Evolutionary conservation across 37 sponge, comb jelly and placozoan genomes (phyloP), one percentile per base, ranked within the genome.

Genomic region (Amphimedon queenslandica): DNA sequence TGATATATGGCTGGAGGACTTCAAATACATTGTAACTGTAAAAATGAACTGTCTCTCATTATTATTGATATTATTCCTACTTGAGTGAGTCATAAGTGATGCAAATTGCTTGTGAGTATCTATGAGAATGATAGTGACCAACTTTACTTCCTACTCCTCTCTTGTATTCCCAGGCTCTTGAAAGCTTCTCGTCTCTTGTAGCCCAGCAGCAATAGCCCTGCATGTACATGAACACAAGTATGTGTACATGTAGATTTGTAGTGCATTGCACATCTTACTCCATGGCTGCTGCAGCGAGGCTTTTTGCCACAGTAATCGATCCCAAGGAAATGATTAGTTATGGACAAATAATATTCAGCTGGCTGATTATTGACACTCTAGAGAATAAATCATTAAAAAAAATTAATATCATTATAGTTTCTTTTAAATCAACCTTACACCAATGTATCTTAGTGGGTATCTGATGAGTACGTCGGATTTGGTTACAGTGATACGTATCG

Each of bases 21-120:
- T 77, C 86, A 80, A 66, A 88, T 53, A 84, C 79, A 55, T 80
- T 42, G 61, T 84, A 87, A 86, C 93, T 92, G 58, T n/a, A n/a
- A n/a, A n/a, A n/a, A n/a, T 2, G 35, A 2, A 61, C 69, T 10
- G 69, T 16, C 16, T 30, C 20, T 21, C 20, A 20, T 20, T 21
- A n/a, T n/a, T n/a, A n/a, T n/a, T n/a, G n/a, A n/a, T n/a, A 60
- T n/a, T 35, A 40, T 18, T 60, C 63, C 57, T 23, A 88, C 89
- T 79, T 78, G 23, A 88, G 58, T 21, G 69, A 58, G 56, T 83
- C 84, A 1, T 78, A 55, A 1, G 6, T 23, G 75, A 82, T 74
- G 79, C 89, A 88, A 1, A 82, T 51, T 27, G 74, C 89, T 24
- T 74, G 70, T 21, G 67, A 78, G 56, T 82, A 71, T 27, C 65